Conservation (phyloP, 2,888 invertebrate genomes). For the Blera fallax region DNA sequence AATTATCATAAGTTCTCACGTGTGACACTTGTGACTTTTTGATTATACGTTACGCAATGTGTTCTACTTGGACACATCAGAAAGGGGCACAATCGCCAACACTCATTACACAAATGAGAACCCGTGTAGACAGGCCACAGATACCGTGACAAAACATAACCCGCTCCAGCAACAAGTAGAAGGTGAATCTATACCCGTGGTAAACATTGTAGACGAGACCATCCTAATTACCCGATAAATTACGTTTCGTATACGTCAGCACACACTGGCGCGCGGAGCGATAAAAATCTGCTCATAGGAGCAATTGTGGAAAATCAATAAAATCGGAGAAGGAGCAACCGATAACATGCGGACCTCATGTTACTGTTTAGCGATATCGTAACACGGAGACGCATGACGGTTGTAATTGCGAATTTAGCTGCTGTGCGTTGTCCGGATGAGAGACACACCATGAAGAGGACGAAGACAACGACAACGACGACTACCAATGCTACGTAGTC, state of each 20-base stretch:
- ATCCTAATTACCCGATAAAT: slow-evolving; percentile 74
- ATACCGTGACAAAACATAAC: slow-evolving; percentile 49
- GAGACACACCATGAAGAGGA: slow-evolving; percentile 11
- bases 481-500: slow-evolving; percentile 18
- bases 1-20: slow-evolving; percentile 69
- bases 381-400: slow-evolving; percentile 71
- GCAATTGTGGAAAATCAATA: slow-evolving; percentile 73
- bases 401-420: slow-evolving; percentile 66
- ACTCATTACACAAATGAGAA: slow-evolving; percentile 59
- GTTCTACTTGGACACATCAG: slow-evolving; percentile 45
- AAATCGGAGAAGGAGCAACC: slow-evolving; percentile 73
- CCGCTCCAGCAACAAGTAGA: slow-evolving; percentile 28
- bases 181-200: slow-evolving; percentile 68
- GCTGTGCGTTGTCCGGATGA: slow-evolving; percentile 61
- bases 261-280: slow-evolving; percentile 47
- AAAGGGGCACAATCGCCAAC: slow-evolving; percentile 36
- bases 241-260: slow-evolving; percentile 72
- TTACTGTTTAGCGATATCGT: slow-evolving; percentile 72
- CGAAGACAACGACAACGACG: not conserved
- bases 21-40: slow-evolving; percentile 63
- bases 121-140: slow-evolving; percentile 53
- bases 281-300: slow-evolving; percentile 71
- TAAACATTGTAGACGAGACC: slow-evolving; percentile 69
- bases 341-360: slow-evolving; percentile 72
- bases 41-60: slow-evolving; percentile 57